Percentiles rank a stretch among this genome's conserved stretches.
These are phyloP conservation scores for Xenus cinereus DNA, from an alignment of 2,113 vertebrate species.

Conservation along the genomic window DNA sequence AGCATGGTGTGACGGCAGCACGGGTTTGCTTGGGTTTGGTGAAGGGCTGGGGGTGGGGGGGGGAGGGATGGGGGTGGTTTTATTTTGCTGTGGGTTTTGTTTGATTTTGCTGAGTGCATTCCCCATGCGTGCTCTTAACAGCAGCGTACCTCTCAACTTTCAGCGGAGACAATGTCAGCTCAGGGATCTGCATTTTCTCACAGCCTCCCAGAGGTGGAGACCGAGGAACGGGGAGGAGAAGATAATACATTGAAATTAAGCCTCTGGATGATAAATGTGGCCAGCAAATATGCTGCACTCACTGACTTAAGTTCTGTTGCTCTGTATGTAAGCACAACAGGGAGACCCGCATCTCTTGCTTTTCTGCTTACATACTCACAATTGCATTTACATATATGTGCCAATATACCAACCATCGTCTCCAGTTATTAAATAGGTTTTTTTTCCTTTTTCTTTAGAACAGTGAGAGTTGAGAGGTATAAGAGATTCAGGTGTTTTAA, in stretches of 20 bases:
- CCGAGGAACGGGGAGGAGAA: neutral
- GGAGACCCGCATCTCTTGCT: neutral
- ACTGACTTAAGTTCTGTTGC: conserved; percentile 20
- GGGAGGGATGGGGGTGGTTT: neutral
- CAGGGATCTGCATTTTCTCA: neutral
- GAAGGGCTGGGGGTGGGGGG: neutral
- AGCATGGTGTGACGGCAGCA: conserved; percentile 71
- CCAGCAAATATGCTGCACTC: neutral
- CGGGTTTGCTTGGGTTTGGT: conserved; percentile 48
- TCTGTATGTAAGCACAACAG: neutral
- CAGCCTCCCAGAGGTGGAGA: conserved; percentile 8
- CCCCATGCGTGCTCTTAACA: conserved; percentile 52
- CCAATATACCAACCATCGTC: neutral
- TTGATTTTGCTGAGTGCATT: conserved; percentile 70
- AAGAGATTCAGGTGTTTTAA: conserved; percentile 18
- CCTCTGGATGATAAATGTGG: neutral
- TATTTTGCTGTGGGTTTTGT: neutral
- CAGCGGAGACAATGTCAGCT: conserved; percentile 8
- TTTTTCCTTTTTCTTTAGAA: neutral
- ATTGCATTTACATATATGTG: neutral
- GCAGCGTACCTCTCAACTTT: conserved; percentile 70
- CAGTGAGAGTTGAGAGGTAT: conserved; percentile 71
- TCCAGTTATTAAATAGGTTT: neutral
- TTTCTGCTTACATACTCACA: neutral
- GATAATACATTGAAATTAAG: conserved; percentile 14